Conservation (phyloP, 2,797 vertebrate genomes). For the Avahi laniger region DNA sequence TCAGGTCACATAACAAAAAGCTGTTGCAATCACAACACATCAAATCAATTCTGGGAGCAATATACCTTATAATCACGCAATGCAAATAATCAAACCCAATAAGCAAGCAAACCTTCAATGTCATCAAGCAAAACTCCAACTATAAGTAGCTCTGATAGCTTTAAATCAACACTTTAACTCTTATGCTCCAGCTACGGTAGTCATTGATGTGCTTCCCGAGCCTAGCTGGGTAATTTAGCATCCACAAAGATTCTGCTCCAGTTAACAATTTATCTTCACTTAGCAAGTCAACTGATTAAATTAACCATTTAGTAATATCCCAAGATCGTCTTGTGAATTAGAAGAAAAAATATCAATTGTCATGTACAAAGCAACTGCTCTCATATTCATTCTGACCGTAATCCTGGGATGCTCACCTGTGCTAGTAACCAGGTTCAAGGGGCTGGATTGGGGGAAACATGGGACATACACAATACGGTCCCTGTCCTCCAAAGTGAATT, state of each 20-base stretch:
- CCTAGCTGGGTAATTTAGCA: background rate
- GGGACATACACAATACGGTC: background rate
- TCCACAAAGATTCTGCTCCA: background rate
- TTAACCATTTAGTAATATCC: constrained; percentile 35
- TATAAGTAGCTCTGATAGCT: constrained; percentile 41
- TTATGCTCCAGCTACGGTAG: background rate
- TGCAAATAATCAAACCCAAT: constrained; percentile 76
- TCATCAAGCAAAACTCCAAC: constrained; percentile 63
- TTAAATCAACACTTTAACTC: constrained; percentile 50
- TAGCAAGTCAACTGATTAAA: constrained; percentile 20
- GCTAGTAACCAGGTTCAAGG: background rate
- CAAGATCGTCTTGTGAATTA: background rate
- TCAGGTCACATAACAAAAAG: constrained; percentile 73
- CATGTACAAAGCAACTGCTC: background rate
- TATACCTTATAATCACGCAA: constrained; percentile 74
- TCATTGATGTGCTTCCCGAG: background rate
- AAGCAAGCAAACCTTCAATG: constrained; percentile 51
- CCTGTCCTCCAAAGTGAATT: background rate
- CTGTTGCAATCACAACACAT: constrained; percentile 59
- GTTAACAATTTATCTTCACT: background rate
- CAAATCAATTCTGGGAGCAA: constrained; percentile 63
- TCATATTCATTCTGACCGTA: background rate
- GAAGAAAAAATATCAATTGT: background rate
- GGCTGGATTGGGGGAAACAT: background rate
- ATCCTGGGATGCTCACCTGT: background rate